phyloP scores from a whole-genome alignment of 2,888 invertebrate genomes.

The Branchinecta sandiegonensis region DNA sequence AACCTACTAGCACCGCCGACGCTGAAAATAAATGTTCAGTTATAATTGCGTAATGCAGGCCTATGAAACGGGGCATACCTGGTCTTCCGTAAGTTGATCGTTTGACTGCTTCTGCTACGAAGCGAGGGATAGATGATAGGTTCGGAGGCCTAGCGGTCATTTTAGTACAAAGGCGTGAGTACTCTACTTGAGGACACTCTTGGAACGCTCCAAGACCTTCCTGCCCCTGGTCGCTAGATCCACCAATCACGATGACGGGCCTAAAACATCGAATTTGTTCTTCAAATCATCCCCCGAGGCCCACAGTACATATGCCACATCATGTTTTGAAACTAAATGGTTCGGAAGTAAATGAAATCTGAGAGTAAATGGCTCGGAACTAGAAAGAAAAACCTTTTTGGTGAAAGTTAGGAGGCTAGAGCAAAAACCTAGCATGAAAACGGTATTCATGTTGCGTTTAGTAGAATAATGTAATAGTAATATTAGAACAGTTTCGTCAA shows the following conservation, averaged over 20 bases:
- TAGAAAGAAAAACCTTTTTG: too few relatives aligned
- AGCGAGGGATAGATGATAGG: constrained; percentile 63
- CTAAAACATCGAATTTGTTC: constrained; percentile 32
- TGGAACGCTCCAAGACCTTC: constrained; percentile 94
- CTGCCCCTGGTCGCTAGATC: constrained; percentile 77
- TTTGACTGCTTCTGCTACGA: constrained; percentile 81
- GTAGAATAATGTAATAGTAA: too few relatives aligned
- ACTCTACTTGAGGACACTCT: constrained; percentile 79
- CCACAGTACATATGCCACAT: too few relatives aligned
- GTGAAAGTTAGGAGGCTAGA: too few relatives aligned
- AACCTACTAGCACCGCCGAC: not conserved
- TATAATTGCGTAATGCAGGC: not conserved
- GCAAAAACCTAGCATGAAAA: too few relatives aligned
- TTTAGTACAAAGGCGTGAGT: constrained; percentile 77
- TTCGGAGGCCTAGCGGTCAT: constrained; percentile 76
- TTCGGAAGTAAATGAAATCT: too few relatives aligned
- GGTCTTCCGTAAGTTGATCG: constrained; percentile 70
- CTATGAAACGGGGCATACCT: constrained; percentile 38
- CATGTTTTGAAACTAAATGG: too few relatives aligned
- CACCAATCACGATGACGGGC: constrained; percentile 81
- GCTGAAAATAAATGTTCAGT: not conserved
- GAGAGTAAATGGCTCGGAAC: too few relatives aligned
- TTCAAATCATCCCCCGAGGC: too few relatives aligned
- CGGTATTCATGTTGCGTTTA: too few relatives aligned
- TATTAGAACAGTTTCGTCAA: too few relatives aligned